These are phyloP conservation scores for Podarcis muralis DNA, from an alignment of 2,113 vertebrate species.

Conservation along the genomic window DNA sequence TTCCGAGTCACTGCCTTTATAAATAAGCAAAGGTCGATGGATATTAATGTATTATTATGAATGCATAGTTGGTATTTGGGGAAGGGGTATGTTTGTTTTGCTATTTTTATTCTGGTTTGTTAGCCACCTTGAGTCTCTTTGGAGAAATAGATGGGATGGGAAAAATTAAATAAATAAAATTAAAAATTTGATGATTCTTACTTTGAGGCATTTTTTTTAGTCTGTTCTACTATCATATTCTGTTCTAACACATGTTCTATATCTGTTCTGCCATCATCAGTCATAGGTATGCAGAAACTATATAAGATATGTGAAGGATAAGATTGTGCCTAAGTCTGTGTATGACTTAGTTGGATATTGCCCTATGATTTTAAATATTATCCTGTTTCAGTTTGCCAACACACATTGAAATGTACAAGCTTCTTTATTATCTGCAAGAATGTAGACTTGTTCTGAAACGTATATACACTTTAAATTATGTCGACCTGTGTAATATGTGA, in stretches of 20 bases:
- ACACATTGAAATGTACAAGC: background rate
- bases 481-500: slow-evolving; percentile 3
- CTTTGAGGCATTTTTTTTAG: background rate
- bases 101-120: background rate
- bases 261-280: background rate
- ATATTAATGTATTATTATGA: background rate
- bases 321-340: background rate
- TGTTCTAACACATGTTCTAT: too few relatives aligned
- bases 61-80: background rate
- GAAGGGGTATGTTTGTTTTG: background rate
- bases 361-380: background rate
- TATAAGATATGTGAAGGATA: background rate
- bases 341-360: too few relatives aligned
- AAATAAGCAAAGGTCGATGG: background rate
- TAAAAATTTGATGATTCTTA: background rate
- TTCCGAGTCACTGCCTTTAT: background rate
- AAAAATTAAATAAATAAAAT: too few relatives aligned
- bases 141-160: background rate
- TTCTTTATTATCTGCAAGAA: slow-evolving; percentile 15
- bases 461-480: background rate
- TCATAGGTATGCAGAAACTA: background rate
- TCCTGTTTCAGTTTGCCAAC: background rate
- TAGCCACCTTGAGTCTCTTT: background rate
- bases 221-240: too few relatives aligned
- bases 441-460: slow-evolving; percentile 1